Evolutionary conservation across 2,888 invertebrate genomes (phyloP), one percentile per base, ranked within the genome.

Genomic region (Phrixothrix hirtus): DNA sequence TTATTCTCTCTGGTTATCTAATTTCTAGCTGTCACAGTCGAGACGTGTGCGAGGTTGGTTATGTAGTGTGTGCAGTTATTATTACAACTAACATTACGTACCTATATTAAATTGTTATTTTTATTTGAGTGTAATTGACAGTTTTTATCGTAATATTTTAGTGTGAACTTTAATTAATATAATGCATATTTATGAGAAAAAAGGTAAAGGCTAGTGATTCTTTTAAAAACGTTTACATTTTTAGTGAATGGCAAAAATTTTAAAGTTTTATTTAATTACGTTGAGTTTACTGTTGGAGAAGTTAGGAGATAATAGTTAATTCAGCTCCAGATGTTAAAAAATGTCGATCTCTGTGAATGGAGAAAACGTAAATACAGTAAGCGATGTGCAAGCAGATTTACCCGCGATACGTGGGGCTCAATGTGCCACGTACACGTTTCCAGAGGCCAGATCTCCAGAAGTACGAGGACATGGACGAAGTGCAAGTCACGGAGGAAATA

Each of bases 401-500:
- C 31, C 32, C 12, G 25, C 57, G 35, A 45, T 48, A 38, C 44
- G 55, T 25, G 58, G 58, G 44, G 61, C 60, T 15, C 67, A 71
- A 48, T 72, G 73, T 57, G 71, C 75, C 58, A 75, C 73, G 50
- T 74, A 75, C 67, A 73, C 75, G 50, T 75, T 75, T 60, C 75
- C 75, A 44, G 75, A 75, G 60, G 65, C 64, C 36, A 65, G 65
- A 51, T 57, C 68, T 25, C 59, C 68, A 57, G 67, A 66, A 37
- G 50, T 56, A 47, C 71, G 77, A 1, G 86, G 86, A 12, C 92
- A 92, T 75, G 84, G 86, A 57, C 83, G 92, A 57, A 92, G 92
- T 64, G 85, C 90, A 63, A 92, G 92, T 74, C 92, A 92, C 79
- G 92, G 91, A 43, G 91, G 91, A 52, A 83, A 83, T 15, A 76